Base-by-base conservation (phyloP, 2,797 vertebrate species). In the Siniperca undulata region DNA sequence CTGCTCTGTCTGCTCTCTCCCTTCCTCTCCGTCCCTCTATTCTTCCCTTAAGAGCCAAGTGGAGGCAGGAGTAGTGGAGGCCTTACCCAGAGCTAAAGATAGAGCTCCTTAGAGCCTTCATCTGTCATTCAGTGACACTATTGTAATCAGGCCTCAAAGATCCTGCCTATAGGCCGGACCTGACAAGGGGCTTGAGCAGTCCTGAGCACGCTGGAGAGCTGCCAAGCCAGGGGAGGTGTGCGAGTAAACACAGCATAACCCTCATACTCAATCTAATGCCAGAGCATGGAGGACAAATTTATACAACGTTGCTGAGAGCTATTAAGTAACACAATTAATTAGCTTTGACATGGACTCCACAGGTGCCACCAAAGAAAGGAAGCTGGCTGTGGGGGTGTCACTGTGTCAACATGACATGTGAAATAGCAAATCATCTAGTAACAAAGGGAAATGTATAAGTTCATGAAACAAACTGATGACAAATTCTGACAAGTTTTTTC, bases 41-140 rank as follows among this genome's bases (percentile, higher is more conserved):
- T 88, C 84, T 91, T 90, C 77, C 88, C 78, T 79, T 81, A 87
- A 88, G 87, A 91, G 86, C 89, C 89, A 73, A 81, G 82, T 68
- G 76, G 70, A 91, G 83, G 84, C 85, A 90, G 77, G 73, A 88
- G 87, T 80, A 80, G 81, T 55, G 36, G 71, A 77, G 65, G 87
- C 78, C 89, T 88, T 87, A 87, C 86, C 81, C 89, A 81, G 81
- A 82, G 92, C 93, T 95, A 94, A 94, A 95, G 88, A 94, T 95
- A 94, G 94, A 89, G 86, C 78, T 86, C 77, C 88, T 89, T 76
- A 89, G 85, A 90, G 79, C 78, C 58, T 90, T 91, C 92, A 95
- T 96, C 86, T 90, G 88, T 96, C 93, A 94, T 92, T 80, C 78
- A 76, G 75, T 89, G 91, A 93, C 94, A 94, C 89, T 93, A 88